These are phyloP conservation scores for Pyrocephalus nanus DNA, from an alignment of 2,797 vertebrate genomes.

Conservation along the genomic window DNA sequence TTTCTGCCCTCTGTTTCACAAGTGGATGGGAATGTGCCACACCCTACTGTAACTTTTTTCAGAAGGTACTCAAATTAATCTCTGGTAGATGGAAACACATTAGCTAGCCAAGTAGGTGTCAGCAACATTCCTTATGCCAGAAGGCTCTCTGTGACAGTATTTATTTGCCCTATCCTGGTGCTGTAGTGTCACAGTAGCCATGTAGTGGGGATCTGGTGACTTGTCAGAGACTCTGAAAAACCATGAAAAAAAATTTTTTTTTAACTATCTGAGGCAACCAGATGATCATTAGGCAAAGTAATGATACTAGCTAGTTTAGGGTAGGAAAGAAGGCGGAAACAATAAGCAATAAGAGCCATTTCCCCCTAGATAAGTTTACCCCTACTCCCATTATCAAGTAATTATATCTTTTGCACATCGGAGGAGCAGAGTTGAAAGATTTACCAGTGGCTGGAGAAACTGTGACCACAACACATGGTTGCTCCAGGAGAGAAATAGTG, in stretches of 20 bases:
- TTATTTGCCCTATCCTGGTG: not conserved
- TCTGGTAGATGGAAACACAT: not conserved
- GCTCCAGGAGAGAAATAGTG: not conserved
- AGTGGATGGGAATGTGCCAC: not conserved
- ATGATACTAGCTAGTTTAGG: not conserved
- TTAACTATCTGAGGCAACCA: not conserved
- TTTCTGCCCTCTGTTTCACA: not conserved
- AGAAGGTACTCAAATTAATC: not conserved
- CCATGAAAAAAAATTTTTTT: not conserved
- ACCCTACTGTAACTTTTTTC: not conserved
- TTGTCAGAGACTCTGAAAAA: not conserved
- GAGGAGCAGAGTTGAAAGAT: not conserved
- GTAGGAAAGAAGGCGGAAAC: not conserved
- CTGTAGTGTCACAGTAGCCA: not conserved
- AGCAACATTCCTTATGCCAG: not conserved
- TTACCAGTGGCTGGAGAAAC: not conserved
- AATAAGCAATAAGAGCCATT: not conserved
- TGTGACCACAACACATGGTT: not conserved
- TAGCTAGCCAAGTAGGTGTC: not conserved
- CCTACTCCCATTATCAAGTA: not conserved
- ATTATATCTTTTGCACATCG: not conserved
- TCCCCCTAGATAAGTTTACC: not conserved
- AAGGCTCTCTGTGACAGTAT: not conserved
- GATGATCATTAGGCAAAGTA: not conserved
- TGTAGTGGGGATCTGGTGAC: not conserved